These are phyloP conservation scores for Cettia cetti DNA, from an alignment of 2,113 vertebrate genomes.

Conservation along the genomic window DNA sequence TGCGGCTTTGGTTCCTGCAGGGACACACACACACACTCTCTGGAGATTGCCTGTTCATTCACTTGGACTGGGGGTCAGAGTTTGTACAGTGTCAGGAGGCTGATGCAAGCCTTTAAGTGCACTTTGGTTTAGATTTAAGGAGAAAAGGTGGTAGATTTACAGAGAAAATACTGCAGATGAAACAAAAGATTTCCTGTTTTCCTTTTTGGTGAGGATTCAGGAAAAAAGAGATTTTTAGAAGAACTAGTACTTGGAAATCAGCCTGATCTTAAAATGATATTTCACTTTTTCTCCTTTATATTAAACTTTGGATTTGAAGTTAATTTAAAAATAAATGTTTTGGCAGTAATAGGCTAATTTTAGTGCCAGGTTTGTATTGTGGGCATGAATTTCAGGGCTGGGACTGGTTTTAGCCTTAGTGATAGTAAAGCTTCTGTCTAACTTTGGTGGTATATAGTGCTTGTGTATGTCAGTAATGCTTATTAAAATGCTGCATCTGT, in stretches of 20 bases:
- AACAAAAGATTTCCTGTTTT: background rate
- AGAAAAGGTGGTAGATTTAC: background rate
- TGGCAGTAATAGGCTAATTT: background rate
- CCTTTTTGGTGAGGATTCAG: background rate
- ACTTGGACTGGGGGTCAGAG: background rate
- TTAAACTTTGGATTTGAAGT: background rate
- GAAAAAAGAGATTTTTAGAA: background rate
- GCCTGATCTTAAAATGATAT: background rate
- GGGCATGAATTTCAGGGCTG: background rate
- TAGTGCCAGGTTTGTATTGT: background rate
- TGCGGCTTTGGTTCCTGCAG: background rate
- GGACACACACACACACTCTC: background rate
- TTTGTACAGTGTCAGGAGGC: background rate
- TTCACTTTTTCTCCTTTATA: background rate
- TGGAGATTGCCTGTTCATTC: background rate
- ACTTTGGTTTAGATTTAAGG: background rate
- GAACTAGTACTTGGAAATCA: background rate
- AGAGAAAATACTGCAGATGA: background rate
- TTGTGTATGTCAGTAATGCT: background rate
- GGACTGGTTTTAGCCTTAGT: background rate
- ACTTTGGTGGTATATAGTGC: background rate
- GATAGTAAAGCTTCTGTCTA: background rate
- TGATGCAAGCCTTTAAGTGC: background rate
- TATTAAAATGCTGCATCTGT: background rate
- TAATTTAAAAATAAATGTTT: background rate